Evolutionary conservation across 2,113 vertebrate genomes (phyloP).

Genomic region (Alexandromys fortis): DNA sequence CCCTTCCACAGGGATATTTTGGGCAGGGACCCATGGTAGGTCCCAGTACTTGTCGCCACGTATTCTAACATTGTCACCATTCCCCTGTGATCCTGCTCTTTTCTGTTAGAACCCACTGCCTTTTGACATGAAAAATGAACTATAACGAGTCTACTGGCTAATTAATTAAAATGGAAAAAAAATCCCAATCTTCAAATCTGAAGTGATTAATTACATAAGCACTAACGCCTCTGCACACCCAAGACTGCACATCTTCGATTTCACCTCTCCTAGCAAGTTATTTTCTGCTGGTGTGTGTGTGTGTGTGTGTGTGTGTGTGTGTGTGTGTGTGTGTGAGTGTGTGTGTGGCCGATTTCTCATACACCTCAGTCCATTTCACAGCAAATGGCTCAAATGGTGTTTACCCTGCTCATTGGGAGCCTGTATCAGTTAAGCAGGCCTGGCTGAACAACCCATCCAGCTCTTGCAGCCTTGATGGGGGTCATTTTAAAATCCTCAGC

Average conservation of each 20-base stretch:
- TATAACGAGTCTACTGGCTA: slow-evolving; percentile 69
- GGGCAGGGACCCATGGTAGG: neutral
- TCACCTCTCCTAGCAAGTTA: slow-evolving; percentile 58
- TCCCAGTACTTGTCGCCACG: neutral
- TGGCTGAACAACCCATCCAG: slow-evolving; percentile 2
- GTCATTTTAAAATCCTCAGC: neutral
- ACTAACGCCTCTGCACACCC: slow-evolving; percentile 66
- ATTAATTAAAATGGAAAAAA: slow-evolving; percentile 77
- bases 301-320: slow-evolving; percentile 41
- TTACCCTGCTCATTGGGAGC: slow-evolving; percentile 66
- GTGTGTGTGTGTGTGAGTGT: neutral
- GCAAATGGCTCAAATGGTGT: slow-evolving; percentile 61
- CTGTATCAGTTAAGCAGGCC: slow-evolving; percentile 47
- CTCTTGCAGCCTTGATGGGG: neutral
- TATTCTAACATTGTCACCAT: neutral
- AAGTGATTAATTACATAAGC: slow-evolving; percentile 81
- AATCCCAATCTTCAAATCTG: slow-evolving; percentile 69
- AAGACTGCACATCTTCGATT: slow-evolving; percentile 50
- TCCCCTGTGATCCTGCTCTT: neutral
- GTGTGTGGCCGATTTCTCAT: slow-evolving; percentile 25
- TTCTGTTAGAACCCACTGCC: slow-evolving; percentile 61
- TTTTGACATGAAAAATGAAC: slow-evolving; percentile 81
- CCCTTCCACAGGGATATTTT: neutral
- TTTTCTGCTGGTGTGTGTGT: slow-evolving; percentile 63
- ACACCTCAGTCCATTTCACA: slow-evolving; percentile 52